phyloP scores from a whole-genome alignment of 2,113 vertebrate genomes.

The Odobenus rosmarus region DNA sequence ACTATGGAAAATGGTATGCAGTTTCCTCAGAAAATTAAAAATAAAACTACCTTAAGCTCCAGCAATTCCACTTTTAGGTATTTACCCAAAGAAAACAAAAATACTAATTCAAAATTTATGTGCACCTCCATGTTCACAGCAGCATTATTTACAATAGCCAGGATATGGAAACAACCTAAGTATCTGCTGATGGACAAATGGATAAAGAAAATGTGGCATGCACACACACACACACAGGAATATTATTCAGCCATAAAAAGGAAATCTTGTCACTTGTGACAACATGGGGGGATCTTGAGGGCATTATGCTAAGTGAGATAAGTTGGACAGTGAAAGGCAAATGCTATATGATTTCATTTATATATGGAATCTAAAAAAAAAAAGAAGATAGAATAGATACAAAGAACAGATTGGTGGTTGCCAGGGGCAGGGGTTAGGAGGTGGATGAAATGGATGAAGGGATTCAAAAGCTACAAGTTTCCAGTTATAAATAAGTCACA shows the following conservation, averaged over 20 bases:
- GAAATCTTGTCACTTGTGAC: background rate
- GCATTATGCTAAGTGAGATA: background rate
- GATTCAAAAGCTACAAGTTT: background rate
- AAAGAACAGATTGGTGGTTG: background rate
- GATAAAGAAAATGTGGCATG: background rate
- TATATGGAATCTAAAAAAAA: background rate
- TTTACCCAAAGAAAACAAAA: background rate
- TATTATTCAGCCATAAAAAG: background rate
- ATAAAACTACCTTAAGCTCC: background rate
- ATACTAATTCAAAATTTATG: background rate
- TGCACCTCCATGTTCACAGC: background rate
- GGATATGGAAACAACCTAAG: background rate
- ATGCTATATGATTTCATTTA: background rate
- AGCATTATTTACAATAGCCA: background rate
- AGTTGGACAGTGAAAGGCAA: background rate
- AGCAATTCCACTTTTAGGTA: background rate
- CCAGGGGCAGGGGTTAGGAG: background rate
- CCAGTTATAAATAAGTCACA: background rate
- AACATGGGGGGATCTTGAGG: background rate
- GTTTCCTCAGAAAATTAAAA: background rate
- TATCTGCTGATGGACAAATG: background rate
- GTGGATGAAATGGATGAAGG: background rate
- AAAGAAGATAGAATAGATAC: background rate
- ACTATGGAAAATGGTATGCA: background rate
- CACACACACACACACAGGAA: background rate